phyloP scores from a whole-genome alignment of 2,113 vertebrate species.

The Morphnarchus princeps region DNA sequence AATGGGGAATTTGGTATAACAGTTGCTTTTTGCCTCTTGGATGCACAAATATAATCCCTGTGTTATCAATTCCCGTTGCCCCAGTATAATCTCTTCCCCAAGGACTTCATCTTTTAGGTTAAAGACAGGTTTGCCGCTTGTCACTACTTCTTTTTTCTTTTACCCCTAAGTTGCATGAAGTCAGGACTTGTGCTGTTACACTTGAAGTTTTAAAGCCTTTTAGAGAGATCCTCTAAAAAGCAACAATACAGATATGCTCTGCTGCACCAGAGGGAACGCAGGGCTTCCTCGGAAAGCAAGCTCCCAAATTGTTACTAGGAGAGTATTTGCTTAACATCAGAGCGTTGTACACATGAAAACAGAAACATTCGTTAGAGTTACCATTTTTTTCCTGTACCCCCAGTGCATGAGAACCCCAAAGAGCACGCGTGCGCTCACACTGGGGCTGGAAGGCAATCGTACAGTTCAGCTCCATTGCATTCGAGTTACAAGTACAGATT shows the following conservation, averaged over 20 bases:
- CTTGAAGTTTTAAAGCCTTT: background rate
- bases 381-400: background rate
- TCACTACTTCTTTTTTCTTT: background rate
- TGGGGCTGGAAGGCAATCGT: background rate
- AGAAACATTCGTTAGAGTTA: background rate
- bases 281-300: background rate
- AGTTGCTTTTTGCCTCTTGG: background rate
- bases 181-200: background rate
- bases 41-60: background rate
- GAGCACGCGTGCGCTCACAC: fast-evolving
- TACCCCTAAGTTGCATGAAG: background rate
- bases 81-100: background rate
- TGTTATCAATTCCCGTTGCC: background rate
- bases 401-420: background rate
- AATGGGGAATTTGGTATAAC: background rate
- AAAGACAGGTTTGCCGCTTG: background rate
- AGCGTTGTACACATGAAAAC: fast-evolving
- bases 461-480: fast-evolving
- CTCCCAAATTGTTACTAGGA: background rate
- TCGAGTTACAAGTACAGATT: fast-evolving
- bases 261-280: background rate
- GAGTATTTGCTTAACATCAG: background rate
- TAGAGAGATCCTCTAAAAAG: background rate
- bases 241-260: background rate
- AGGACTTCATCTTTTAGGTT: background rate